phyloP scores from a whole-genome alignment of 2,888 invertebrate genomes.

The Diaperis boleti region DNA sequence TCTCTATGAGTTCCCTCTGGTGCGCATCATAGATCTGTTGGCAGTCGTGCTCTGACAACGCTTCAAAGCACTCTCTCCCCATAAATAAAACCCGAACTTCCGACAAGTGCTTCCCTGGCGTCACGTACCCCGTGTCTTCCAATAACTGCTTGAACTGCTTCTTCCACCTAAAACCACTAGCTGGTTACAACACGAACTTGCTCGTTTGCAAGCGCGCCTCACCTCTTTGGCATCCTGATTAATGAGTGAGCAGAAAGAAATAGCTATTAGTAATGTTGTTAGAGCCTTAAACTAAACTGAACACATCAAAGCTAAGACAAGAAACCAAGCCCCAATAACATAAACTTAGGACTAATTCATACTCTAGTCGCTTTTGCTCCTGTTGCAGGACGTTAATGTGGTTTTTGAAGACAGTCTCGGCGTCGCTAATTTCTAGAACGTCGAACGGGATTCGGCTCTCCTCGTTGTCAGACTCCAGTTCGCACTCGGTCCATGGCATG shows the following conservation, averaged over 20 bases:
- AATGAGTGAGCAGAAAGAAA: constrained; percentile 43
- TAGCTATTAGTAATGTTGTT: constrained; percentile 40
- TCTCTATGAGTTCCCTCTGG: constrained; percentile 89
- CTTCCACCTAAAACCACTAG: constrained; percentile 85
- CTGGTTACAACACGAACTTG: background rate
- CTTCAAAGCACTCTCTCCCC: constrained; percentile 95
- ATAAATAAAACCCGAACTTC: constrained; percentile 93
- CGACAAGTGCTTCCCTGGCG: constrained; percentile 92
- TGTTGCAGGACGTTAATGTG: constrained; percentile 92
- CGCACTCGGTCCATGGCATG: constrained; percentile 82
- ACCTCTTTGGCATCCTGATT: constrained; percentile 71
- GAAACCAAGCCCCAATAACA: constrained; percentile 33
- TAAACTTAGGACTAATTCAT: constrained; percentile 50
- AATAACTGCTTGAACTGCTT: constrained; percentile 93
- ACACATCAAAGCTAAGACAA: too few species aligned
- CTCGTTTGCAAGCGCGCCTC: constrained; percentile 44
- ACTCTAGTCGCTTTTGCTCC: constrained; percentile 93
- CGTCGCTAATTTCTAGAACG: constrained; percentile 90
- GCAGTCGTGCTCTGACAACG: constrained; percentile 89
- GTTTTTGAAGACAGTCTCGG: constrained; percentile 92
- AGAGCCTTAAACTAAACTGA: constrained; percentile 13
- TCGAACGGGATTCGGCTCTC: constrained; percentile 92
- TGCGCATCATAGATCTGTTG: constrained; percentile 94
- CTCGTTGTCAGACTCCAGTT: constrained; percentile 73
- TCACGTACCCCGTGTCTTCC: constrained; percentile 94